These are phyloP conservation scores for Pangasianodon hypophthalmus DNA, from an alignment of 2,113 vertebrate species.

Conservation along the genomic window DNA sequence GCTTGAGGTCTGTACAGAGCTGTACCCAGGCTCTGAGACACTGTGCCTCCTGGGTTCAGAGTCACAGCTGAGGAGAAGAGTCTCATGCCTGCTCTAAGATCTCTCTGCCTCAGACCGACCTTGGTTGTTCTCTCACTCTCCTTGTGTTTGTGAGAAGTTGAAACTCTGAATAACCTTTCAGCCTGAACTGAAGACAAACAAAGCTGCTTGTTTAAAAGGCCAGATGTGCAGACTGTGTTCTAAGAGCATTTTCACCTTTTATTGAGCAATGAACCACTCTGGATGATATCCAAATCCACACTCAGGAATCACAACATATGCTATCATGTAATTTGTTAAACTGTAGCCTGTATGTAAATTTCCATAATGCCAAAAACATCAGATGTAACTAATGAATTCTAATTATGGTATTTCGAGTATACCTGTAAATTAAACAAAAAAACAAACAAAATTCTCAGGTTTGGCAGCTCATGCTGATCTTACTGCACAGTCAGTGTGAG, in stretches of 20 bases:
- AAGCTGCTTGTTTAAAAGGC: constrained; percentile 39
- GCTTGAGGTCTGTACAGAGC: constrained; percentile 4
- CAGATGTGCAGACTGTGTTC: constrained; percentile 9
- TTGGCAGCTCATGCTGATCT: constrained; percentile 21
- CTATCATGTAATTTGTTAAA: constrained; percentile 10
- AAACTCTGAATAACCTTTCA: constrained; percentile 17
- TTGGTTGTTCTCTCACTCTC: constrained; percentile 34
- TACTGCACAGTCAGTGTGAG: neutral
- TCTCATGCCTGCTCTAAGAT: neutral
- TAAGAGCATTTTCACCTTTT: constrained; percentile 21
- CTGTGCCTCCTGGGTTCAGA: constrained; percentile 17
- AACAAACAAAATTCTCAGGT: neutral
- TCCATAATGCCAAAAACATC: neutral
- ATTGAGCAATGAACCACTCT: neutral
- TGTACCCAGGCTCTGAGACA: constrained; percentile 24
- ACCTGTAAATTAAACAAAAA: constrained; percentile 15
- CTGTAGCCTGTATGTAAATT: constrained; percentile 17
- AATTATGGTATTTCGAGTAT: neutral
- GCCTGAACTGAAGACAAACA: constrained; percentile 16
- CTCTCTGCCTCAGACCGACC: constrained; percentile 5
- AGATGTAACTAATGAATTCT: constrained; percentile 10
- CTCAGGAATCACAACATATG: constrained; percentile 4
- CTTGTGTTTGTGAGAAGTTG: constrained; percentile 7
- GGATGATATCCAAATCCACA: constrained; percentile 12
- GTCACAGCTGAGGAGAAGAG: constrained; percentile 22